A percentile compares a stretch with the other conserved stretches of the same genome.
Conservation (phyloP, 2,797 vertebrate genomes). For the Myotis myotis region DNA sequence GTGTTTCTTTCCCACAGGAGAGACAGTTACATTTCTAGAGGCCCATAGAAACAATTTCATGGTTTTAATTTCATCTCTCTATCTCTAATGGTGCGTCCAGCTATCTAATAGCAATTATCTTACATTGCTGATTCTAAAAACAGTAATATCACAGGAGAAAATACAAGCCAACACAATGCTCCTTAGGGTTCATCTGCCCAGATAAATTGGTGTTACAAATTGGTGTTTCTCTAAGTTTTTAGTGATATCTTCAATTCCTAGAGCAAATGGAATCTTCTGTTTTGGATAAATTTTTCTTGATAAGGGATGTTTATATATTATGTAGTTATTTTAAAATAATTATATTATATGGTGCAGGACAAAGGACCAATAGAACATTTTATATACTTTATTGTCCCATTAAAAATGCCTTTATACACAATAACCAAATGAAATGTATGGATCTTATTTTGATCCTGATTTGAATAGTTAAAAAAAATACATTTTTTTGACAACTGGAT, state of each 20-base stretch:
- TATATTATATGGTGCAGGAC: background rate
- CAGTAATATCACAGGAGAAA: constrained; percentile 57
- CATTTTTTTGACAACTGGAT: constrained; percentile 3
- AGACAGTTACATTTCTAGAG: constrained; percentile 74
- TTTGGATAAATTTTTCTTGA: constrained; percentile 51
- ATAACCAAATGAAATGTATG: background rate
- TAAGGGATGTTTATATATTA: constrained; percentile 36
- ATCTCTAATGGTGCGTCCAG: constrained; percentile 61
- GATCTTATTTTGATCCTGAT: constrained; percentile 10
- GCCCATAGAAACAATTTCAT: constrained; percentile 74
- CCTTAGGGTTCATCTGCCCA: constrained; percentile 38
- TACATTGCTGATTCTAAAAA: constrained; percentile 63
- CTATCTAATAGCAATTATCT: constrained; percentile 75
- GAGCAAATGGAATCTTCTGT: constrained; percentile 62
- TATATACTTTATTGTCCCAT: constrained; percentile 41
- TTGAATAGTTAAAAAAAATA: background rate
- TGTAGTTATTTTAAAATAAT: constrained; percentile 47
- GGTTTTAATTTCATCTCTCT: constrained; percentile 76
- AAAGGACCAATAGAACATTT: constrained; percentile 27
- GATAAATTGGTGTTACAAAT: constrained; percentile 48
- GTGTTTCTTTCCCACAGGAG: constrained; percentile 56
- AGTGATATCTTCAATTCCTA: constrained; percentile 58
- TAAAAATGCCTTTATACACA: constrained; percentile 40
- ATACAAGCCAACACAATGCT: constrained; percentile 37
- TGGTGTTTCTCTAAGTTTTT: constrained; percentile 46